Evolutionary conservation across 2,888 invertebrate genomes (phyloP).

Genomic region (Allolobophora icterica): DNA sequence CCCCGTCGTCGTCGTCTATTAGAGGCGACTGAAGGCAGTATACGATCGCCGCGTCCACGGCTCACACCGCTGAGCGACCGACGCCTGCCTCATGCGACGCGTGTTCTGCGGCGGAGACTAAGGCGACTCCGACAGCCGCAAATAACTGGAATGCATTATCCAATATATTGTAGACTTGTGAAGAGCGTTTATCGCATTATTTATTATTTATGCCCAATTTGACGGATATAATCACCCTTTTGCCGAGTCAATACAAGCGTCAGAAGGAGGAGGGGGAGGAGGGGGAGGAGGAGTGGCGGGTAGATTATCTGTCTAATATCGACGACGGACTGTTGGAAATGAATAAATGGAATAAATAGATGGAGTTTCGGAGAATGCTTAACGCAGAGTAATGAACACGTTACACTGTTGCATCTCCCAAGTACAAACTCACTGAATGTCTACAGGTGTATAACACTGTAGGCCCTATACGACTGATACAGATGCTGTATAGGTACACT

Average conservation of each 20-base stretch:
- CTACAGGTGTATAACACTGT: too few species aligned
- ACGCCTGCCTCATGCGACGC: too few species aligned
- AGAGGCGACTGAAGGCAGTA: too few species aligned
- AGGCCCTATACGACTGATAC: too few species aligned
- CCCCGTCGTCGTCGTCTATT: too few species aligned
- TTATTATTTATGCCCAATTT: slow-evolving; percentile 26
- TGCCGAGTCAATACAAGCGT: slow-evolving; percentile 7
- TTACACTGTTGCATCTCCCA: not conserved
- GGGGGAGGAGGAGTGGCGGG: not conserved
- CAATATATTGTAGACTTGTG: slow-evolving; percentile 23
- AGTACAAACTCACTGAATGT: too few species aligned
- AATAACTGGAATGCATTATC: slow-evolving; percentile 25
- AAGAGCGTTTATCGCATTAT: slow-evolving; percentile 23
- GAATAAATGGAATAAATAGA: slow-evolving; percentile 28
- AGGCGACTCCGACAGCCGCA: not conserved
- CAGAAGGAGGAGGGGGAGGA: too few species aligned
- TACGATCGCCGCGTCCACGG: too few species aligned
- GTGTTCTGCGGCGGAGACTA: too few species aligned
- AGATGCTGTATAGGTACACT: too few species aligned
- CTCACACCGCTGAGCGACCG: too few species aligned
- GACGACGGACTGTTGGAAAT: slow-evolving; percentile 15
- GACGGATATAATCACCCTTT: slow-evolving; percentile 20
- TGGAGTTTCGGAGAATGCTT: not conserved
- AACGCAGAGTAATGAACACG: not conserved
- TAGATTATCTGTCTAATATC: slow-evolving; percentile 15